A percentile compares a stretch with the other conserved stretches of the same genome.
Conservation (phyloP, 2,113 vertebrate genomes). For the Chionis minor region DNA sequence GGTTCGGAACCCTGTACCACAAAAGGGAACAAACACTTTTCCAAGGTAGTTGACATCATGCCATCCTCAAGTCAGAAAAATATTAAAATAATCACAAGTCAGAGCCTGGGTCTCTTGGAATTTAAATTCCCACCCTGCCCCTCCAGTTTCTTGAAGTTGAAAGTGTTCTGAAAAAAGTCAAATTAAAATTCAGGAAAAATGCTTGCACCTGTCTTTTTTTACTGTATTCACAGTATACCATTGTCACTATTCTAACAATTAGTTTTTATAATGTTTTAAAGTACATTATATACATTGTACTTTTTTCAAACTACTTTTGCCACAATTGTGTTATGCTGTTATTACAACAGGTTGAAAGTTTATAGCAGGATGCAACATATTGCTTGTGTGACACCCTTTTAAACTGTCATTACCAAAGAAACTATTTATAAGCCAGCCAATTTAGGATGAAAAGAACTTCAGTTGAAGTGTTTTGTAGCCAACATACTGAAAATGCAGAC, state of each 20-base stretch:
- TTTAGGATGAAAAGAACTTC: background rate
- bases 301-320: background rate
- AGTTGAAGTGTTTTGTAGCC: background rate
- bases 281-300: background rate
- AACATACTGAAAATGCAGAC: background rate
- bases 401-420: background rate
- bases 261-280: background rate
- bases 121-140: background rate
- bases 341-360: background rate
- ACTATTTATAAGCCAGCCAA: background rate
- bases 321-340: background rate
- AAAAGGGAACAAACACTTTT: background rate
- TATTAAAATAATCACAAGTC: background rate
- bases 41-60: background rate
- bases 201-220: background rate
- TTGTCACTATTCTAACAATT: background rate
- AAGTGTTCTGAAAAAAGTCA: background rate
- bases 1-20: background rate
- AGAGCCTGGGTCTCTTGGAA: background rate
- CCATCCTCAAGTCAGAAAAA: background rate
- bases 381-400: background rate
- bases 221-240: background rate
- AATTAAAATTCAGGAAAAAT: background rate
- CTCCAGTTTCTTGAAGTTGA: background rate
- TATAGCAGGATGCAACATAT: background rate